Percentiles rank a stretch among this genome's conserved stretches.
phyloP scores from a whole-genome alignment of 2,888 invertebrate species.

The Vanessa cardui region DNA sequence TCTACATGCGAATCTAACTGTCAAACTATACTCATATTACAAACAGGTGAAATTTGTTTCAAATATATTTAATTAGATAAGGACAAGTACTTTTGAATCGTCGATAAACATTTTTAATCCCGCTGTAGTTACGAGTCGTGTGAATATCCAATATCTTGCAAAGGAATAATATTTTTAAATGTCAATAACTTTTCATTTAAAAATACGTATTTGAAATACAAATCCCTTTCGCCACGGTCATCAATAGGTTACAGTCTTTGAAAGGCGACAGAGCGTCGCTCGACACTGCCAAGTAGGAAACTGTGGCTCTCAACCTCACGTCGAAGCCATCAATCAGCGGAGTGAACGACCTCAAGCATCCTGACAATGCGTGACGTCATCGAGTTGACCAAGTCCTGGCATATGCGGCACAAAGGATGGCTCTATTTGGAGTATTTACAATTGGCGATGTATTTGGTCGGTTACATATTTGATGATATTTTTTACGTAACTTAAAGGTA shows the following conservation, averaged over 20 bases:
- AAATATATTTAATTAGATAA: too few species aligned
- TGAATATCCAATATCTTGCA: not conserved
- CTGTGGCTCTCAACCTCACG: slow-evolving; percentile 49
- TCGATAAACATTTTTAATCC: too few species aligned
- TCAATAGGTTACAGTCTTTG: slow-evolving; percentile 1
- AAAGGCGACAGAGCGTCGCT: slow-evolving; percentile 36
- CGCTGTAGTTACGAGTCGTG: too few species aligned
- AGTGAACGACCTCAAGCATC: slow-evolving; percentile 64
- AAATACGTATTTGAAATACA: not conserved
- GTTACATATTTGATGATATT: slow-evolving; percentile 17
- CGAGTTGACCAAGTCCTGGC: slow-evolving; percentile 40
- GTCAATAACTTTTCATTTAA: not conserved
- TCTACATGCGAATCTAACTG: too few species aligned
- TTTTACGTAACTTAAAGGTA: not conserved
- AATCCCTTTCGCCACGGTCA: slow-evolving; percentile 5
- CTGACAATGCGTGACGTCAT: slow-evolving; percentile 57
- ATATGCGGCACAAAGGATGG: slow-evolving; percentile 46
- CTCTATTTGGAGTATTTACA: slow-evolving; percentile 19
- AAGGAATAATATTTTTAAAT: not conserved
- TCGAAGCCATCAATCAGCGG: slow-evolving; percentile 62
- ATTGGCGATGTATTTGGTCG: slow-evolving; percentile 29
- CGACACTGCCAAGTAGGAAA: slow-evolving; percentile 42
- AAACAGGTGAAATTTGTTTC: too few species aligned
- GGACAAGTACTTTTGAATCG: too few species aligned
- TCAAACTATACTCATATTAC: too few species aligned